Percentiles rank a stretch among this genome's conserved stretches.
Conservation (phyloP, 2,888 invertebrate species). For the Athalia cordata region DNA sequence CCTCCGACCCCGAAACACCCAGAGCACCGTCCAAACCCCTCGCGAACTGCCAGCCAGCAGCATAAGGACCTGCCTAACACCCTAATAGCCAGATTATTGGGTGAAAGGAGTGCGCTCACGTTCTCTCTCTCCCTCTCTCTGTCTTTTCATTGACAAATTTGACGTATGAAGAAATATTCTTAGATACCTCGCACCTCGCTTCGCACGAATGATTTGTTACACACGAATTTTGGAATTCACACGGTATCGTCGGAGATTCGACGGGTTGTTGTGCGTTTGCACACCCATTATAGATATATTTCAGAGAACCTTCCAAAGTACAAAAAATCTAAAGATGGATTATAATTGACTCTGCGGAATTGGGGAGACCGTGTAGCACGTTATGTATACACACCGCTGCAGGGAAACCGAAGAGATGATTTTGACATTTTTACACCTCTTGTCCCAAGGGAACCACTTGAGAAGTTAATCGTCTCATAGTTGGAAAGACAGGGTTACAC, state of each 20-base stretch:
- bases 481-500: conserved; percentile 61
- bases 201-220: no score
- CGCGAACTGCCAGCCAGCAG: conserved; percentile 48
- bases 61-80: conserved; percentile 58
- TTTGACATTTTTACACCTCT: conserved; percentile 43
- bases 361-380: neutral
- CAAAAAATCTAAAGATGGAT: neutral
- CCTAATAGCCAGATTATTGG: conserved; percentile 70
- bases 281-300: no score
- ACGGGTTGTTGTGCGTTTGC: no score
- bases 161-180: no score
- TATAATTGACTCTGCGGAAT: neutral
- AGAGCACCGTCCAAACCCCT: conserved; percentile 29
- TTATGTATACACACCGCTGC: neutral
- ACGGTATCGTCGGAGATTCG: no score
- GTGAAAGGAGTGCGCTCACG: conserved; percentile 59
- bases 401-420: conserved; percentile 25
- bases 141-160: conserved; percentile 3
- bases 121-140: conserved; percentile 46
- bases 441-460: conserved; percentile 27
- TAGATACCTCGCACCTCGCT: no score
- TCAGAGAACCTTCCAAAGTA: no score
- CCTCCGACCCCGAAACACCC: conserved; percentile 60
- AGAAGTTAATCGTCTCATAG: conserved; percentile 39
- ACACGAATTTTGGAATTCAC: no score